Base-by-base conservation (phyloP, 1,140 invertebrate genomes). In the Panagrolaimus sp. region DNA sequence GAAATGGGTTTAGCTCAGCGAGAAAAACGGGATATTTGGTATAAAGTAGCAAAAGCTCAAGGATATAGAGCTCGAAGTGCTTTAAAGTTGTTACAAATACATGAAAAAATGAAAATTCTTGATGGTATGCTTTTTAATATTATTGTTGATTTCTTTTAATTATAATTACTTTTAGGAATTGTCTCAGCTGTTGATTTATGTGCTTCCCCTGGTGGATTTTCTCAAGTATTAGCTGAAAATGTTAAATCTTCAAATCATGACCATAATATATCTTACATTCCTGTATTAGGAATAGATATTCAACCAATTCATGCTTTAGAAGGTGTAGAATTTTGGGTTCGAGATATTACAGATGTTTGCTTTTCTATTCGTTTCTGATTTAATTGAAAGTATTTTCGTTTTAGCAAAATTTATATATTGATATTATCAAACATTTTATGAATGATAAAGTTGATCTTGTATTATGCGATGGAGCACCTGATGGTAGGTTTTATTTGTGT, bases 271-370 rank as follows among this genome's bases (percentile, higher is more conserved):
- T 26, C 21, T 12, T 58, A 58, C 8, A 17, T 26, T 2, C 52
- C 52, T 24, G 21, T 58, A 12, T n/a, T 58, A 6, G 52, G 21
- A 1, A 21, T 58, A 26, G 52, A 58, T 28, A 28, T 58, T 17
- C 52, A 58, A 28, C 52, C 52, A 58, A 58, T 58, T 12, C 52
- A 58, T 58, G 10, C 52, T 21, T 12, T 58, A 12, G 52, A 58
- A 12, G 10, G 28, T 4, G 52, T 58, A 12, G 28, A 21, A 21
- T n/a, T 28, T 14, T 58, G 52, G 52, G 52, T 58, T 58, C 21
- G 28, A 5, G 52, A 58, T 24, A 58, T 58, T 21, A 58, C 52
- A 0, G n/a, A 12, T 14, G 52, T 58, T 4, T 26, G 52, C 8
- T 10, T n/a, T 5, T 58, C 2, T 21, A 4, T 58, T 5, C 2